A percentile compares a stretch with the other conserved stretches of the same genome.
Evolutionary conservation across 37 sponge, comb jelly and placozoan species (phyloP).

Genomic region (Aphrocallistes beatrix): DNA sequence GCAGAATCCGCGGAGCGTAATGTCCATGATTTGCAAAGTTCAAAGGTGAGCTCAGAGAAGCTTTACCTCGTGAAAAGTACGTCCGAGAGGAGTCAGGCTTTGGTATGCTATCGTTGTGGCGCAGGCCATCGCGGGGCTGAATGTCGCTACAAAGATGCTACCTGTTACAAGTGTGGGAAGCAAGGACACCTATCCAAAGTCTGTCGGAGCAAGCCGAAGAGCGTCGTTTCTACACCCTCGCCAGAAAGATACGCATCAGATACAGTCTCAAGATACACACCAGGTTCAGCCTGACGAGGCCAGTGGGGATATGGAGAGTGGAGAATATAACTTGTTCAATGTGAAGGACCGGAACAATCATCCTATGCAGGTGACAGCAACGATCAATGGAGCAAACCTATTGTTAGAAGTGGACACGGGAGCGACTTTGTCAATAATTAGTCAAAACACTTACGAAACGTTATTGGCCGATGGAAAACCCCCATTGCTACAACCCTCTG

Average conservation of each 20-base stretch:
- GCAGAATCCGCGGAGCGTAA: background rate
- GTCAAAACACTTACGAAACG: background rate
- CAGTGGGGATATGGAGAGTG: no score
- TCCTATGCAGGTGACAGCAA: background rate
- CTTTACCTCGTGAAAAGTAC: background rate
- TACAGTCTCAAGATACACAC: background rate
- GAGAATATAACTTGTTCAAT: background rate
- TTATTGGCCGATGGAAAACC: background rate
- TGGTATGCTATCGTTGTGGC: background rate
- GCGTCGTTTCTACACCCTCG: background rate
- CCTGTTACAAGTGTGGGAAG: background rate
- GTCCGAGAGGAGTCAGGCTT: no score
- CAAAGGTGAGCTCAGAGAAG: no score
- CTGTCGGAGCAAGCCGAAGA: background rate
- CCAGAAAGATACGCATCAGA: background rate
- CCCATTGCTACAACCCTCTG: background rate
- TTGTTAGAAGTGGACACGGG: constrained; percentile 10
- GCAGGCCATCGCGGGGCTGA: no score
- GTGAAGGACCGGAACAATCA: background rate
- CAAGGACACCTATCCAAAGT: background rate
- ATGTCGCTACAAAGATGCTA: background rate
- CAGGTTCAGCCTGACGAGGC: no score
- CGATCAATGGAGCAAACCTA: background rate
- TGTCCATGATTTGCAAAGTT: background rate
- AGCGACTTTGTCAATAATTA: constrained; percentile 11